phyloP scores from a whole-genome alignment of 2,888 invertebrate genomes.

The Monochamus alternatus region DNA sequence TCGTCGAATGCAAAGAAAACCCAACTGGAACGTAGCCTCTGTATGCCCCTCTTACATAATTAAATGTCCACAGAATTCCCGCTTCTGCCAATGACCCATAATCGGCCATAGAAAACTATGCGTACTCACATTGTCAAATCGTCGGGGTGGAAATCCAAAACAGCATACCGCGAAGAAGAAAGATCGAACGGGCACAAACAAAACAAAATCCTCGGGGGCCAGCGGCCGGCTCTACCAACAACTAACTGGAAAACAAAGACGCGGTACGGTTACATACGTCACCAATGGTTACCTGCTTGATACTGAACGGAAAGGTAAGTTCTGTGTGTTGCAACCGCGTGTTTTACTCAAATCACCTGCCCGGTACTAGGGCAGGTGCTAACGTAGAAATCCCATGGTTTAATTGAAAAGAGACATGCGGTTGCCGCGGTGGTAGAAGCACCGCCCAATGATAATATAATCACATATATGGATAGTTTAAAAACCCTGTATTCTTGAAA shows the following conservation, averaged over 20 bases:
- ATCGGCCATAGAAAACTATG: not conserved
- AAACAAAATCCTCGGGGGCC: slow-evolving; percentile 16
- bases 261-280: slow-evolving; percentile 43
- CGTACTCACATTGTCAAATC: slow-evolving; percentile 29
- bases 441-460: too few relatives aligned
- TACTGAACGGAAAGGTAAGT: slow-evolving; percentile 48
- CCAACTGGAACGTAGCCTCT: too few relatives aligned
- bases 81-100: slow-evolving; percentile 10
- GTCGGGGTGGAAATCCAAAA: slow-evolving; percentile 16
- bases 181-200: slow-evolving; percentile 27
- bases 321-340: slow-evolving; percentile 35
- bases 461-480: too few relatives aligned
- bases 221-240: slow-evolving; percentile 26
- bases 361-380: slow-evolving; percentile 37
- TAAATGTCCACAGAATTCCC: slow-evolving; percentile 1
- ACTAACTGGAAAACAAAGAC: slow-evolving; percentile 33
- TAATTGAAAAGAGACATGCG: slow-evolving; percentile 24
- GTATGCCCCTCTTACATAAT: too few relatives aligned
- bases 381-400: slow-evolving; percentile 21
- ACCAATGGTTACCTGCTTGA: slow-evolving; percentile 53
- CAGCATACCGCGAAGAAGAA: slow-evolving; percentile 1
- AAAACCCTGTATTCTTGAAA: too few relatives aligned
- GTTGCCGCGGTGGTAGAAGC: slow-evolving; percentile 1
- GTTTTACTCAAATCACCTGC: slow-evolving; percentile 40
- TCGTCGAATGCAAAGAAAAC: too few relatives aligned